Percentiles rank a stretch among this genome's conserved stretches.
phyloP scores from a whole-genome alignment of 2,797 vertebrate genomes.

The Malacoraja senta region DNA sequence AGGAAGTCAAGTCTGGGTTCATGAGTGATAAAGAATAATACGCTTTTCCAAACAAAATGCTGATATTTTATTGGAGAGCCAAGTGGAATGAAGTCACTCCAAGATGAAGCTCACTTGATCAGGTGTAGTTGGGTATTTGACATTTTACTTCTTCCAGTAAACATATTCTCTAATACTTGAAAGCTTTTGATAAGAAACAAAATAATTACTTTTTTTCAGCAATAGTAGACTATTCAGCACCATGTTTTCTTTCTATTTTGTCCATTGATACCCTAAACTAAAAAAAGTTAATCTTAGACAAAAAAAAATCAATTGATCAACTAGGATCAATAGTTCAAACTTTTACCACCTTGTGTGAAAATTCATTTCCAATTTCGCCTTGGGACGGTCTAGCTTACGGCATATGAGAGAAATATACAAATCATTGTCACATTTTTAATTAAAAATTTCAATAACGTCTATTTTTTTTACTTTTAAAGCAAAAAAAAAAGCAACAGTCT shows the following conservation, averaged over 20 bases:
- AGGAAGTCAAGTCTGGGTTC: background rate
- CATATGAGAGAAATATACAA: background rate
- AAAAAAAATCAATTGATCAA: background rate
- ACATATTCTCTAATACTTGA: background rate
- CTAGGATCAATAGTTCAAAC: background rate
- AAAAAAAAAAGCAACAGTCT: background rate
- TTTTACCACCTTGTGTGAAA: background rate
- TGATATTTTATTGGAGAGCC: background rate
- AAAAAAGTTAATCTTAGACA: background rate
- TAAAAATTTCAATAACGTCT: background rate
- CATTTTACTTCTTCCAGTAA: background rate
- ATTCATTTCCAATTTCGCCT: background rate
- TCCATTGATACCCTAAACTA: background rate
- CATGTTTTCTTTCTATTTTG: background rate
- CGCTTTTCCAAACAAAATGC: background rate
- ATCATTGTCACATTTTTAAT: background rate
- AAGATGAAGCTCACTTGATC: background rate
- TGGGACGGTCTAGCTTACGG: background rate
- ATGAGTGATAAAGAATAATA: background rate
- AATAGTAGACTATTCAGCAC: background rate
- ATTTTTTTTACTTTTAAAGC: background rate
- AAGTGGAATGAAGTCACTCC: background rate
- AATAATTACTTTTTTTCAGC: too few relatives aligned
- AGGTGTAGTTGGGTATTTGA: background rate
- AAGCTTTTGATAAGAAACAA: background rate